These are phyloP conservation scores for Elgonia sp. DNA, from an alignment of 2,888 invertebrate species.

Conservation along the genomic window DNA sequence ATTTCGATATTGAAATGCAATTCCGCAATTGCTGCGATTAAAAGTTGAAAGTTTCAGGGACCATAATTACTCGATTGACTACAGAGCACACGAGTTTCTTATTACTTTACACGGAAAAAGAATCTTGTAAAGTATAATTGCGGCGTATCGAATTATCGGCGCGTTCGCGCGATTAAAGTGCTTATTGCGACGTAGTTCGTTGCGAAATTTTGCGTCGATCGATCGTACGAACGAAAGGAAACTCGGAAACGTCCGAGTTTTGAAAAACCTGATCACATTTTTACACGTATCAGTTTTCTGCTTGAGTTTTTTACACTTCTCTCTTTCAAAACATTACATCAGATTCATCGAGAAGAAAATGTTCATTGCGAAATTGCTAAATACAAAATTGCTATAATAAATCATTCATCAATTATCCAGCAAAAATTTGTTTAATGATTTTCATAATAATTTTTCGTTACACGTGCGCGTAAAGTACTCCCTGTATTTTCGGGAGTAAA, in stretches of 20 bases:
- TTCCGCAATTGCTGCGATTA: conserved; percentile 35
- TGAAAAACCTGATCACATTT: conserved; percentile 4
- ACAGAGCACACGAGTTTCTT: conserved; percentile 63
- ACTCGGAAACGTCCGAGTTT: conserved; percentile 30
- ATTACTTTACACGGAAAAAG: conserved; percentile 68
- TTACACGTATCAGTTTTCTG: not conserved
- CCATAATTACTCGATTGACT: conserved; percentile 57
- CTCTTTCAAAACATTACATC: no score
- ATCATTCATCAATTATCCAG: no score
- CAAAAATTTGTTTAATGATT: no score
- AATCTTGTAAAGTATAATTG: conserved; percentile 65
- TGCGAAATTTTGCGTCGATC: conserved; percentile 51
- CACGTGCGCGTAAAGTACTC: no score
- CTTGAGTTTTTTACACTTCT: not conserved
- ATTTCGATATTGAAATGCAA: conserved; percentile 17
- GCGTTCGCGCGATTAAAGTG: conserved; percentile 56
- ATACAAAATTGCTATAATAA: no score
- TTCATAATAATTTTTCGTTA: no score
- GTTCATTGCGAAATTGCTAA: no score
- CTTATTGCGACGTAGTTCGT: conserved; percentile 57
- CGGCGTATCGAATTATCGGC: conserved; percentile 69
- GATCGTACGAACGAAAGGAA: conserved; percentile 27
- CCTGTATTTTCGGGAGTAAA: no score
- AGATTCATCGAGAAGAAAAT: no score
- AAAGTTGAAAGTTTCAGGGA: conserved; percentile 51